Percentiles rank a stretch among this genome's conserved stretches.
Evolutionary conservation across 2,113 vertebrate species (phyloP).

Genomic region (Dromaius novaehollandiae): DNA sequence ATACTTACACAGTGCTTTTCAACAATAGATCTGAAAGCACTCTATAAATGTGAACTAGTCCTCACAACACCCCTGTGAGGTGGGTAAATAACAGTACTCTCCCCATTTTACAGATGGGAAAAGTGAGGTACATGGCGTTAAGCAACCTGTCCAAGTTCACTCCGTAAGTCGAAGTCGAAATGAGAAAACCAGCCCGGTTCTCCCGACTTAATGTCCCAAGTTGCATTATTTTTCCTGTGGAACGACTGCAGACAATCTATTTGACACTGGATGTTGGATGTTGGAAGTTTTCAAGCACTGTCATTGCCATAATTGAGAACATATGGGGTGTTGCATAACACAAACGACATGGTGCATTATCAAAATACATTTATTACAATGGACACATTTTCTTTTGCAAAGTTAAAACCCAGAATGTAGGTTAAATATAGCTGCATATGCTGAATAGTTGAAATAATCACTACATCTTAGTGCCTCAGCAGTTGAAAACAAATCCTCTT

Average conservation of each 20-base stretch:
- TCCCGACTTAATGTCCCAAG: not conserved
- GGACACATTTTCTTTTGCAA: not conserved
- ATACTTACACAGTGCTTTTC: constrained; percentile 25
- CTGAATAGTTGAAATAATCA: constrained; percentile 28
- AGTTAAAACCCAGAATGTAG: not conserved
- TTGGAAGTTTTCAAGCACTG: constrained; percentile 11
- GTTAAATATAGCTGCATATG: constrained; percentile 43
- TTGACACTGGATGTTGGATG: constrained; percentile 4
- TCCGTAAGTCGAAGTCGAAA: not conserved
- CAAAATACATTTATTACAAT: constrained; percentile 25
- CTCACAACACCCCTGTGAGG: constrained; percentile 58
- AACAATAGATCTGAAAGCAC: not conserved
- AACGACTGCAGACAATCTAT: constrained; percentile 16
- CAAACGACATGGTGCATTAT: not conserved
- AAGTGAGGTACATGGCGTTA: not conserved
- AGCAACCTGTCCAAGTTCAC: not conserved
- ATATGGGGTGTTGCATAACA: constrained; percentile 1
- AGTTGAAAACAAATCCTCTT: constrained; percentile 61
- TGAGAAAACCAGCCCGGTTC: not conserved
- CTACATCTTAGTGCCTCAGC: constrained; percentile 31
- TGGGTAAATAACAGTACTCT: not conserved
- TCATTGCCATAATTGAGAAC: constrained; percentile 21
- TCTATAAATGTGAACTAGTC: not conserved
- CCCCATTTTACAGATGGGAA: not conserved
- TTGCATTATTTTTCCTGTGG: not conserved